phyloP scores from a whole-genome alignment of 1,140 invertebrate species.

The fruit fly (Drosophila melanogaster) region Release_6_plus_ISO1_MT NT_033777.3:23024501-23025000 shows the following conservation, averaged over 20 bases:
- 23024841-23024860: neutral
- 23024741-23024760: slow-evolving; percentile 33
- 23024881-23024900: no score
- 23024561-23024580: no score
- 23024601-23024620: slow-evolving; percentile 18
- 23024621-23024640: slow-evolving; percentile 13
- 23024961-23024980: slow-evolving; percentile 98
- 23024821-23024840: neutral
- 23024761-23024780: neutral
- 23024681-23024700: slow-evolving; percentile 7
- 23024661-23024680: slow-evolving; percentile 59
- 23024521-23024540: slow-evolving; percentile 54
- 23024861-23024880: neutral
- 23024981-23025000: slow-evolving; percentile 97
- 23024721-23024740: slow-evolving; percentile 60
- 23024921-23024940: slow-evolving; percentile 89
- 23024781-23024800: neutral
- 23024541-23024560: slow-evolving; percentile 53
- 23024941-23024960: slow-evolving; percentile 98
- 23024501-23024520: slow-evolving; percentile 57
- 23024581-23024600: slow-evolving; percentile 13
- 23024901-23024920: no score
- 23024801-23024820: neutral
- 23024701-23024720: slow-evolving; percentile 20
- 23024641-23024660: slow-evolving; percentile 46